Evolutionary conservation across 2,888 invertebrate species (phyloP).

Genomic region (Campoplex capitator): DNA sequence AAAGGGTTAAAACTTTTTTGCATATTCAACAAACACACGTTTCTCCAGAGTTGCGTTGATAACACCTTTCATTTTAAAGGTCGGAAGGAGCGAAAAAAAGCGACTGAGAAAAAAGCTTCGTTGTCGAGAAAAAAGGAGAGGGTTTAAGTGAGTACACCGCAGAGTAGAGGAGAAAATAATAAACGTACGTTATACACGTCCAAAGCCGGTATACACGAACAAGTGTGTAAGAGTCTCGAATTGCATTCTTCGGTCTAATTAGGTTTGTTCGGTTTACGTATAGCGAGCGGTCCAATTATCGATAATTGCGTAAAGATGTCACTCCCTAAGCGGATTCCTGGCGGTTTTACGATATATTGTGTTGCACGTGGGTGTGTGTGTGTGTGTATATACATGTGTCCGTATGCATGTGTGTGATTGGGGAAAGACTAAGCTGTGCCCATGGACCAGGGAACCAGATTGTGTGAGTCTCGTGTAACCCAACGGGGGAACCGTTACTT

Average conservation of each 20-base stretch:
- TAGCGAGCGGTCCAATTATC: conserved; percentile 82
- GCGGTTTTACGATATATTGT: conserved; percentile 81
- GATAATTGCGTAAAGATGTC: conserved; percentile 85
- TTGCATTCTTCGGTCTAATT: conserved; percentile 82
- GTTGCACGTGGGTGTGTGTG: conserved; percentile 74
- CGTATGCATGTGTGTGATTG: conserved; percentile 55
- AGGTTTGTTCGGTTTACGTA: conserved; percentile 79
- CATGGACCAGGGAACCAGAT: conserved; percentile 41
- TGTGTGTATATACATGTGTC: conserved; percentile 73
- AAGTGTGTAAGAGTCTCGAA: conserved; percentile 72
- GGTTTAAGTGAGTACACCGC: neutral
- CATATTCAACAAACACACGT: neutral
- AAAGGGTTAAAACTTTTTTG: neutral
- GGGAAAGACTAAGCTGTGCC: conserved; percentile 76
- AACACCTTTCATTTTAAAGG: neutral
- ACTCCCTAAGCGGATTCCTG: conserved; percentile 83
- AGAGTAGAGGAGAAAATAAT: conserved; percentile 6
- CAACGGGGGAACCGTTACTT: conserved; percentile 73
- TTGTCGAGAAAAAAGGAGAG: neutral
- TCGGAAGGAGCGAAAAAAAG: neutral
- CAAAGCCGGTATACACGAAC: neutral
- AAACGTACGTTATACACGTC: neutral
- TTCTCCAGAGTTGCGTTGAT: neutral
- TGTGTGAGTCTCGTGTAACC: conserved; percentile 46
- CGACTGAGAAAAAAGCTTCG: neutral